Evolutionary conservation across 2,113 vertebrate genomes (phyloP), one percentile per base, ranked within the genome.

Genomic region (Oriolus oriolus): DNA sequence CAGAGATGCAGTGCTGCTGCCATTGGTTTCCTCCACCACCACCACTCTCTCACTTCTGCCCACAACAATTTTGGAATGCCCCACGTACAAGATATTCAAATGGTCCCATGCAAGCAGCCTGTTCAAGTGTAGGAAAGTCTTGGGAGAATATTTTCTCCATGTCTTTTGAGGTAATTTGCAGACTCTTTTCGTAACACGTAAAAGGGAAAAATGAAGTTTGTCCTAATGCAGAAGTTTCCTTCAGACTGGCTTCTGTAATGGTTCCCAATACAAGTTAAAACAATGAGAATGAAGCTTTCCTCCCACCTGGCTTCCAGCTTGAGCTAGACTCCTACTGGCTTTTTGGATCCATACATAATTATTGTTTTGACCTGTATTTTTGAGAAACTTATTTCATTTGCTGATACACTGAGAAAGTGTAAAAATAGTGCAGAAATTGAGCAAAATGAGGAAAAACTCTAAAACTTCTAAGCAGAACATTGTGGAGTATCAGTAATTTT

Each of bases 21-120:
- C 13, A 11, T 74, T 60, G 17, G 14, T 56, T 84, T 81, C 56
- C 9, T 39, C 24, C 35, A 5, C 9, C 23, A 57, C 27, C 20
- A n/a, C 31, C 31, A 31, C 42, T 13, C 1, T 1, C 28, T 89
- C 0, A 0, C 37, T 90, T 73, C 59, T 92, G 13, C 60, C 30
- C 1, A 0, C 54, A 94, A 45, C 12, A 30, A 21, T 82, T 85
- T 39, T 81, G 69, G 49, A 64, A 53, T 31, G 12, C 15, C 6
- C 53, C 4, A 3, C 1, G 0, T 65, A 24, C 37, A 65, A 37
- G 50, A 60, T 42, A 56, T 78, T 27, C 60, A 90, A 18, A 81
- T 70, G 20, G 78, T 84, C 37, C 60, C 18, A 44, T 60, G 39
- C 16, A 68, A 68, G 33, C 23, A 13, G 4, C 28, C 54, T 54